Evolutionary conservation across 2,113 vertebrate species (phyloP).

Genomic region (Lampris megalopsis): DNA sequence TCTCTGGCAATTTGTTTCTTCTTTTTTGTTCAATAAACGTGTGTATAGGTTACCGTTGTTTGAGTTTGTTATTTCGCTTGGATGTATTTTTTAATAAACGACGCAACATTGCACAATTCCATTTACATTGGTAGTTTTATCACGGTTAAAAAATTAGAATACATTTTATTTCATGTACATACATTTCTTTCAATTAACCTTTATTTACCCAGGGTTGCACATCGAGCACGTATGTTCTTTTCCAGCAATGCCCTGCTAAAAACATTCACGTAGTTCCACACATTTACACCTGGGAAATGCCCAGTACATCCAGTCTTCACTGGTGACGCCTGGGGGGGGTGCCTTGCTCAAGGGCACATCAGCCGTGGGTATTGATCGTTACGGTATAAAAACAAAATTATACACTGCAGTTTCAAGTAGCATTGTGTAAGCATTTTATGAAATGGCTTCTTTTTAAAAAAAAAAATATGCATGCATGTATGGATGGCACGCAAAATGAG

Average conservation of each 20-base stretch:
- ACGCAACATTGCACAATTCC: constrained; percentile 45
- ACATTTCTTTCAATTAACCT: background rate
- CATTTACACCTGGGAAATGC: no score
- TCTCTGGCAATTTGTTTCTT: no score
- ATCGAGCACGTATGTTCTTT: no score
- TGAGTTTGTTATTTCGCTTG: no score
- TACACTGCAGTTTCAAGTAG: background rate
- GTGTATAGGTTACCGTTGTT: no score
- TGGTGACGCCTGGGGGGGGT: no score
- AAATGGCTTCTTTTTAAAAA: background rate
- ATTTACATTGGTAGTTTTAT: constrained; percentile 12
- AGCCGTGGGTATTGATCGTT: background rate
- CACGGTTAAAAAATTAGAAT: constrained; percentile 1
- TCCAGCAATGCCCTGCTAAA: no score
- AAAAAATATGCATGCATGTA: background rate
- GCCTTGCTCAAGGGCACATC: no score
- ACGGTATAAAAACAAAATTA: background rate
- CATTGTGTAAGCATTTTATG: background rate
- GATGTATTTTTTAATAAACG: background rate
- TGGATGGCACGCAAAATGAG: background rate
- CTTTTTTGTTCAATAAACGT: no score
- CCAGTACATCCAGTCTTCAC: no score
- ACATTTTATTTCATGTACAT: background rate
- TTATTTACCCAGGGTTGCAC: no score
- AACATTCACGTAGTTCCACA: no score